These are phyloP conservation scores for Epinephelus awoara DNA, from an alignment of 2,797 vertebrate genomes.

Conservation along the genomic window DNA sequence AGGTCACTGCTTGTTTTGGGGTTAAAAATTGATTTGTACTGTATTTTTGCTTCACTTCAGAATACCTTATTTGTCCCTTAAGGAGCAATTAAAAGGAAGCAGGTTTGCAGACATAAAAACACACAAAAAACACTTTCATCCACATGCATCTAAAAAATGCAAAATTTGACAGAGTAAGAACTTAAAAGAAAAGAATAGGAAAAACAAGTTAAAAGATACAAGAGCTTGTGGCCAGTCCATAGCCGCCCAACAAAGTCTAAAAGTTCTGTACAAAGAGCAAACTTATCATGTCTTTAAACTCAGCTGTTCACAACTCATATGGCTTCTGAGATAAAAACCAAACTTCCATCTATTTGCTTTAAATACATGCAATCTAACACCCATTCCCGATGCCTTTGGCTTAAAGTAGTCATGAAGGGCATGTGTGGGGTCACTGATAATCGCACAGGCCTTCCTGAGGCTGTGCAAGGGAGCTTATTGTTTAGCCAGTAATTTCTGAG, in stretches of 20 bases:
- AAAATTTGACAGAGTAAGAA: not conserved
- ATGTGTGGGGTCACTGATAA: not conserved
- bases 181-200: not conserved
- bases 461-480: not conserved
- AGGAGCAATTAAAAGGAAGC: not conserved
- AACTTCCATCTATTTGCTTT: not conserved
- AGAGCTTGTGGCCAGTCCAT: not conserved
- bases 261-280: not conserved
- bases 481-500: not conserved
- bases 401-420: not conserved
- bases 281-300: not conserved
- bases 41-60: not conserved
- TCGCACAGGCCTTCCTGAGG: not conserved
- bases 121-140: not conserved
- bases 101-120: not conserved
- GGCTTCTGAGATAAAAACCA: not conserved
- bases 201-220: not conserved
- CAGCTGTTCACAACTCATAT: not conserved
- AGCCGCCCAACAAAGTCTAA: not conserved
- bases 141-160: not conserved
- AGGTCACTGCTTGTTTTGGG: constrained; percentile 3
- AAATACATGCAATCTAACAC: not conserved
- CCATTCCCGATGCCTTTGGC: not conserved
- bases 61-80: not conserved
- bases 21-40: not conserved